Evolutionary conservation across 2,113 vertebrate genomes (phyloP), one percentile per base, ranked within the genome.

Genomic region (Ailurus styani): DNA sequence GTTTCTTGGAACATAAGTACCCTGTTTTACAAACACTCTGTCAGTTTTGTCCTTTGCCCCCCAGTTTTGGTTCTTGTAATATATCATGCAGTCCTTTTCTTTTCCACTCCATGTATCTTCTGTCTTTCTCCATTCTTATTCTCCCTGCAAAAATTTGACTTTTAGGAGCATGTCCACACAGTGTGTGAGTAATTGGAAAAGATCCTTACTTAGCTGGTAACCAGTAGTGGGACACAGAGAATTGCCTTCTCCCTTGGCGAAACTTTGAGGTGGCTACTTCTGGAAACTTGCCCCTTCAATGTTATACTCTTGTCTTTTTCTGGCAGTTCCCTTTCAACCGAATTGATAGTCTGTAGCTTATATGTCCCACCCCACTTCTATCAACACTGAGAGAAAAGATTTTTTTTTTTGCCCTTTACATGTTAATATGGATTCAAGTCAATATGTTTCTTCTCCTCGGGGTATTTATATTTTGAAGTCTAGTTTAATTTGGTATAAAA

Each of bases 21-120:
- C 15, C 13, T 2, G 1, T 42, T 55, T 37, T 47, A 6, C 1
- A 52, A 60, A 29, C 1, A 2, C 8, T 3, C 54, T 78, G 9
- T 10, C 42, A 68, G n/a, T 72, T 64, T 47, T 45, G 54, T 12
- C 29, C 42, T 66, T 29, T 87, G 78, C 40, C n/a, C 23, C 21
- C 21, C 37, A 6, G n/a, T 62, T 81, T n/a, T n/a, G 40, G 23
- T 23, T 47, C 5, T 83, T 42, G 20, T 60, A 42, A 70, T 73
- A 57, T 47, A 45, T 45, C 3, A 31, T 5, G 9, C 6, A 34
- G 21, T 34, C 27, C 2, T 88, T 90, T 82, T 37, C n/a, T 55
- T 54, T 60, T n/a, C 42, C 10, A 23, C 2, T 52, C n/a, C 62
- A n/a, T 37, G 77, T 34, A 13, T 47, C 66, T 62, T 87, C 29